Evolutionary conservation across 2,113 vertebrate species (phyloP), one percentile per base, ranked within the genome.

Genomic region (Phylloscopus trochilus): DNA sequence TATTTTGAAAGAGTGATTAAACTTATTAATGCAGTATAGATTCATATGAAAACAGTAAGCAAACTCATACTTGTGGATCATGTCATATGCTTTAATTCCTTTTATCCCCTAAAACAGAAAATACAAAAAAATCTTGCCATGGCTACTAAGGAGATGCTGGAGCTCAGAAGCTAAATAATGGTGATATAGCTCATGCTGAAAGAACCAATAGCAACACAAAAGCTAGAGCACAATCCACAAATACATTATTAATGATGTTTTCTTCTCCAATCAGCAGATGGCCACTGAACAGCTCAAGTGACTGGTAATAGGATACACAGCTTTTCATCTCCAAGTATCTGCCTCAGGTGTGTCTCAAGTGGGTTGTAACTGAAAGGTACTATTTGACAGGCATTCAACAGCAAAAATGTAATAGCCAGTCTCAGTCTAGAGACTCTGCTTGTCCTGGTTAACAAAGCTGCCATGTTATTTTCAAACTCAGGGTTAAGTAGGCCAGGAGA

Each of bases 231-330:
- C 78, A 95, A 59, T 53, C 84, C 7, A 2, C 66, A 51, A 85
- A 95, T 96, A 55, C n/a, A 95, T 96, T 87, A 95, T 97, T 96
- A 74, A 97, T 80, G 35, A 69, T 52, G 55, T 95, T 92, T 94
- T 91, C 93, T 77, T 93, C 75, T 83, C 78, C 69, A 66, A 85
- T 74, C 70, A 80, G 91, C 95, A 95, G 90, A 92, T 84, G 87
- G 89, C 83, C 69, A 67, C 53, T 66, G 89, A 92, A 62, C 0
- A 0, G 84, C 78, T 94, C 93, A 77, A 83, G 91, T 93, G 67
- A 90, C 82, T 70, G 26, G 91, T 77, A 97, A 97, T 14, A 27
- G 62, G 87, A 95, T 95, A 91, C 74, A 33, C 3, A 82, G 78
- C 81, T 83, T 94, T 92, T 91, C 69, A 83, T 79, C 74, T 73